Base-by-base conservation (phyloP, 2,797 vertebrate genomes). In the Acanthurus lineatus region DNA sequence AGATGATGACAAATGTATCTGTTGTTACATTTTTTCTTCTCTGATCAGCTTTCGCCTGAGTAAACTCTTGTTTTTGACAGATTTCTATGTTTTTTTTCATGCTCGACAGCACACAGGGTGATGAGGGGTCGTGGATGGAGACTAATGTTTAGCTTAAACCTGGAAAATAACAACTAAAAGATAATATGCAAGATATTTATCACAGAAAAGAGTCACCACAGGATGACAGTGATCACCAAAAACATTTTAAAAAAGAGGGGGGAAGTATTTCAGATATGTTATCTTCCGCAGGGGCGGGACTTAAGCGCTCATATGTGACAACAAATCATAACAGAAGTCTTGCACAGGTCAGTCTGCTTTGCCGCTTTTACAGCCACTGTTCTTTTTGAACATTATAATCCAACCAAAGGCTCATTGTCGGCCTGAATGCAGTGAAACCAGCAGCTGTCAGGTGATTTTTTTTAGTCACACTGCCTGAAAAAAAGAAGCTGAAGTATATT, bases 221-320 rank as follows among this genome's bases (percentile, higher is more conserved):
- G 16, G 12, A 51, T 32, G 61, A 73, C 56, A 62, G n/a, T 47
- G 51, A 25, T 77, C 17, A 17, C 51, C 6, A 65, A 10, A 51
- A 52, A 40, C 51, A 59, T 32, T 32, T 32, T 32, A 53, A 71
- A n/a, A 58, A 74, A 14, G 72, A 62, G 64, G 72, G 65, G 64
- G 81, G 77, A 90, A 88, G 65, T 71, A 69, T 88, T 81, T 86
- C 40, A 67, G 75, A 67, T 62, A 72, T 62, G 52, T 67, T 83
- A 73, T 88, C 84, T 68, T 45, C 5, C 10, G 22, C 17, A 54
- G 4, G 35, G 73, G 77, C 9, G 20, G 48, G 45, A 59, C 64
- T 51, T 11, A 66, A 67, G 54, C 22, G 0, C 48, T 73, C 20
- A 57, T 3, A 19, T 35, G 25, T 56, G 79, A 83, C 61, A 74